Base-by-base conservation (phyloP, 1,140 invertebrate genomes). In the Rhopalosiphum maidis region DNA sequence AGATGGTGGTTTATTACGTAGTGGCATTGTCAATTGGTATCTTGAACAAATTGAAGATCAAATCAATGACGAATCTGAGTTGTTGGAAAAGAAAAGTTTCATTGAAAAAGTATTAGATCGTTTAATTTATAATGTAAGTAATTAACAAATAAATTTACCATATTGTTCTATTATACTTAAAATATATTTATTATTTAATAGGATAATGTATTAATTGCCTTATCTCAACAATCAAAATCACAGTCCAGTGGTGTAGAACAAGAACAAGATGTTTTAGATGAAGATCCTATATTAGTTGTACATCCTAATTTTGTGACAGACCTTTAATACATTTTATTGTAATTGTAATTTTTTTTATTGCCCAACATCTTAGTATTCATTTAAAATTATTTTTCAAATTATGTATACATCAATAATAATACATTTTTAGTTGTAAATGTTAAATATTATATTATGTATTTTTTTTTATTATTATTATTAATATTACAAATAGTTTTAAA, bases 31-130 rank as follows among this genome's bases (percentile, higher is more conserved):
- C 48, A 97, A 97, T 94, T 99, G 99, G 99, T 99, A 99, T 96
- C 96, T 99, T 87, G 97, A 98, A 95, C 97, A 98, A 95, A 97
- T 99, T 94, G 97, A 98, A 94, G 97, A 97, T 94, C 97, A 98
- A 94, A 95, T 95, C 94, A 98, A 99, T 94, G 96, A 97, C 2
- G 99, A 99, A 95, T 97, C 98, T 37, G 98, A 99, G 94, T 95
- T 99, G 8, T 95, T 99, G 30, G 97, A 99, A 94, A 97, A 97
- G 94, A 99, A 99, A 95, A 96, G 96, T 37, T 95, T 99, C 8
- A 97, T 99, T n/a, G 98, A 99, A 95, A 99, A 99, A 96, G 97
- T 99, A 94, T 97, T 99, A 90, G 98, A 99, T 95, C 96, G 99
- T 93, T 96, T 99, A 21, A 98, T 99, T 94, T 98, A 98, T 95